Conservation (phyloP, 2,888 invertebrate genomes). For the Neria commutata region DNA sequence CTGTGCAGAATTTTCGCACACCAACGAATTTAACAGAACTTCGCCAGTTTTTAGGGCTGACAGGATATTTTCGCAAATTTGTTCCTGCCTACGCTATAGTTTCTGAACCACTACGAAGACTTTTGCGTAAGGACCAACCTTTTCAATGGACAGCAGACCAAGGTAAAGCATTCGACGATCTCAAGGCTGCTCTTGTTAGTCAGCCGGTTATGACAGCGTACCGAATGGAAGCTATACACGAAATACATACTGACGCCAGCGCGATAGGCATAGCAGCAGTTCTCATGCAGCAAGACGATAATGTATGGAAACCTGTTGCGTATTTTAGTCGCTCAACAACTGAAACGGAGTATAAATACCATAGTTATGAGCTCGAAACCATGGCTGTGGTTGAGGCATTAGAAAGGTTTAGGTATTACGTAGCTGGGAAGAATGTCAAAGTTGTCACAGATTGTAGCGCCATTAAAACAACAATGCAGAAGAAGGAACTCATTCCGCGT, state of each 20-base stretch:
- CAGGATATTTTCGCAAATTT: slow-evolving; percentile 21
- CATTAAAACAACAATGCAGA: slow-evolving; percentile 15
- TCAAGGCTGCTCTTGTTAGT: slow-evolving; percentile 9
- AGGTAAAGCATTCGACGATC: slow-evolving; percentile 6
- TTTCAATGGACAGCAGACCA: slow-evolving; percentile 19
- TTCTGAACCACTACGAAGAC: slow-evolving; percentile 18
- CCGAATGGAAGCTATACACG: slow-evolving; percentile 9
- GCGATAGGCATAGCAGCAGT: slow-evolving; percentile 2
- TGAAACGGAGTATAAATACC: slow-evolving; percentile 32
- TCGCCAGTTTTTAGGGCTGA: slow-evolving; percentile 24
- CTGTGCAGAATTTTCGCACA: slow-evolving; percentile 19
- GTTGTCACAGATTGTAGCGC: slow-evolving; percentile 21
- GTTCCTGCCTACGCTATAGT: slow-evolving; percentile 18
- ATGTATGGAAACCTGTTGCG: slow-evolving; percentile 15
- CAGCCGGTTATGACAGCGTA: slow-evolving; percentile 22
- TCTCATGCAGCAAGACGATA: slow-evolving; percentile 2
- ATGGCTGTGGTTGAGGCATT: slow-evolving; percentile 27
- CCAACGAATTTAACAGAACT: slow-evolving; percentile 20
- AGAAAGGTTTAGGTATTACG: slow-evolving; percentile 26
- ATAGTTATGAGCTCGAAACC: slow-evolving; percentile 51
- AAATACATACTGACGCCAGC: slow-evolving; percentile 12
- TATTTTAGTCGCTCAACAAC: slow-evolving; percentile 15
- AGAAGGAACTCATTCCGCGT: slow-evolving; percentile 22
- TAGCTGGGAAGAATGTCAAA: slow-evolving; percentile 24
- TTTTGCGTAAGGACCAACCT: slow-evolving; percentile 12